These are phyloP conservation scores for Falco punctatus DNA, from an alignment of 2,113 vertebrate species.

Conservation along the genomic window DNA sequence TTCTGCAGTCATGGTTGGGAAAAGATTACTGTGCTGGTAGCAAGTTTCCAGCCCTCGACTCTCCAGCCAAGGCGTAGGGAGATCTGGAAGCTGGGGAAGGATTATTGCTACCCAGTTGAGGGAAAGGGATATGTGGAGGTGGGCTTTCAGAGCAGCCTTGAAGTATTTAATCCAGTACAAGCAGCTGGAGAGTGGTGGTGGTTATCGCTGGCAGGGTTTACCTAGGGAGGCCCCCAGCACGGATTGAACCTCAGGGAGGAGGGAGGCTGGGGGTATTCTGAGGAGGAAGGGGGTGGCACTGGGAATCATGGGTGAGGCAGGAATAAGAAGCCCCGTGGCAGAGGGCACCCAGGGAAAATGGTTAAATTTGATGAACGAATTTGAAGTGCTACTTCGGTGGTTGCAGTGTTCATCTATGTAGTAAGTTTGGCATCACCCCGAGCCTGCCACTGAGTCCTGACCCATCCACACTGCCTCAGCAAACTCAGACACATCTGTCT, in stretches of 20 bases:
- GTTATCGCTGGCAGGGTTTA: background rate
- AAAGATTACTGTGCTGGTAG: slow-evolving; percentile 30
- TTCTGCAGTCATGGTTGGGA: slow-evolving; percentile 45
- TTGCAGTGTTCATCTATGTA: rapidly evolving
- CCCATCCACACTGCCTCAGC: background rate
- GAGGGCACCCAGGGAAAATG: background rate
- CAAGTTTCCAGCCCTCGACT: background rate
- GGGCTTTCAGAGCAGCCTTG: slow-evolving; percentile 1
- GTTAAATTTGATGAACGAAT: background rate
- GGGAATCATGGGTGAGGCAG: background rate
- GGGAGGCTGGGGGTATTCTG: background rate
- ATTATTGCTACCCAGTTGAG: slow-evolving; percentile 18
- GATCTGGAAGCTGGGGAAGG: slow-evolving; percentile 31
- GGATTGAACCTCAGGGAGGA: background rate
- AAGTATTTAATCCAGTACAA: slow-evolving; percentile 31
- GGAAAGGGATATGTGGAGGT: background rate
- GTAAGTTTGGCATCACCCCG: background rate
- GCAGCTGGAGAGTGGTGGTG: background rate
- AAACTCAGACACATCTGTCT: background rate
- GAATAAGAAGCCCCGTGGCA: background rate
- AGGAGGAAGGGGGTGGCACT: background rate
- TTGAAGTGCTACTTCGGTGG: background rate
- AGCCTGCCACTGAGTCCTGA: background rate
- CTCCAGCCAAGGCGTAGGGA: background rate
- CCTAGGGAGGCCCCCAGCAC: rapidly evolving